phyloP scores from a whole-genome alignment of 2,888 invertebrate genomes.

The Dasysyrphus albostriatus region DNA sequence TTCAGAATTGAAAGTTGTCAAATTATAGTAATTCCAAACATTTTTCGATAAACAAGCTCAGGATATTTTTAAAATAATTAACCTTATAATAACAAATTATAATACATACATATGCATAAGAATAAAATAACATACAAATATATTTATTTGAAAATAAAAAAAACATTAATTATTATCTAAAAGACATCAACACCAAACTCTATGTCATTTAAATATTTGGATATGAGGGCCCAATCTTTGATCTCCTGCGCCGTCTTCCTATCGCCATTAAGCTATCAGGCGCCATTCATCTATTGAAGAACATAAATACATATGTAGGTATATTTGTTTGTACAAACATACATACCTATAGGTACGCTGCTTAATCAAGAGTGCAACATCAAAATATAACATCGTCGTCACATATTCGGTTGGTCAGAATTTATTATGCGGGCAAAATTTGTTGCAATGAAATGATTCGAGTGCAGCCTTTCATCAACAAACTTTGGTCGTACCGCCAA shows the following conservation, averaged over 20 bases:
- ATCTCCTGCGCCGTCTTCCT: constrained; percentile 17
- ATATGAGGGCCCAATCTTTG: constrained; percentile 18
- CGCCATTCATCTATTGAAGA: constrained; percentile 47
- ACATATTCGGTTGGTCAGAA: constrained; percentile 56
- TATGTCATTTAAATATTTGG: background rate
- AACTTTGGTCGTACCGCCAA: constrained; percentile 53
- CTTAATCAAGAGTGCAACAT: constrained; percentile 66
- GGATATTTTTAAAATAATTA: no score
- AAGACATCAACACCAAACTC: background rate
- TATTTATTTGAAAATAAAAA: no score
- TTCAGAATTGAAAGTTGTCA: no score
- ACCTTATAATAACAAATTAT: no score
- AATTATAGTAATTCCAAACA: no score
- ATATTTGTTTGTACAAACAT: background rate
- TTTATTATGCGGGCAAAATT: constrained; percentile 60
- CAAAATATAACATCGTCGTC: constrained; percentile 58
- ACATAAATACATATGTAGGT: background rate
- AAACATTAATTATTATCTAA: no score
- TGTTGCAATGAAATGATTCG: constrained; percentile 62
- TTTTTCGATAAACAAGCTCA: no score
- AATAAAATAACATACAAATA: no score
- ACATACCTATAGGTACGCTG: constrained; percentile 23
- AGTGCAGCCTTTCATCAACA: constrained; percentile 63
- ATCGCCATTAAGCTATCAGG: constrained; percentile 29
- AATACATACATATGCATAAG: no score